Evolutionary conservation across 2,113 vertebrate genomes (phyloP).

Genomic region (Corydoras sp.): DNA sequence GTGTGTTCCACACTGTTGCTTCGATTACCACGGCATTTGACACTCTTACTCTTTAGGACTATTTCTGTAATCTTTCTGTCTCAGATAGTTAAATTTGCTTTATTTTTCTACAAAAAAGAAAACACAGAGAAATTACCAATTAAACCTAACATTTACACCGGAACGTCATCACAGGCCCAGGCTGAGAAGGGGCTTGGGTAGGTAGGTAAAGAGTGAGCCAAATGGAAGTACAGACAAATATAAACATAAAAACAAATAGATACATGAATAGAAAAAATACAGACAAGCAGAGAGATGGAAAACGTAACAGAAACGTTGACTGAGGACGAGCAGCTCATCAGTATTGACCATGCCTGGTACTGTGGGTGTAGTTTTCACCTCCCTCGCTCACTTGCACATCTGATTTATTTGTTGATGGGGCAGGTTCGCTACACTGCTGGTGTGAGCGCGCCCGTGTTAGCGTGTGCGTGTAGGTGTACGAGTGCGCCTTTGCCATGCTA

Average conservation of each 20-base stretch:
- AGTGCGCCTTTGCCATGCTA: conserved; percentile 89
- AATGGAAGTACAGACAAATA: neutral
- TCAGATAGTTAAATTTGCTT: too few relatives aligned
- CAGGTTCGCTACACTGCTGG: conserved; percentile 49
- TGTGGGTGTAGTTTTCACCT: conserved; percentile 65
- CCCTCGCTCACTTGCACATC: conserved; percentile 73
- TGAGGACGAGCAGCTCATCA: conserved; percentile 25
- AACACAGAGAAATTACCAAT: too few relatives aligned
- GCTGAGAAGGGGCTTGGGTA: too few relatives aligned
- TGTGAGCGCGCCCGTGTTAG: conserved; percentile 64
- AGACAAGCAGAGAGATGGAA: too few relatives aligned
- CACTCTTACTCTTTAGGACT: too few relatives aligned
- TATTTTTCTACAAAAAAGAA: too few relatives aligned
- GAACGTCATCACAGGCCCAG: too few relatives aligned
- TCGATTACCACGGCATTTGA: too few relatives aligned
- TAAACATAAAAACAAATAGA: neutral
- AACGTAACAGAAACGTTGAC: neutral
- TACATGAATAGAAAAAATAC: conserved; percentile 16
- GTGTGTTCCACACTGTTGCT: too few relatives aligned
- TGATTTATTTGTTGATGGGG: conserved; percentile 87
- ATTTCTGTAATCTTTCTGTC: too few relatives aligned
- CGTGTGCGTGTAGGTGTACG: conserved; percentile 48
- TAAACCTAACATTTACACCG: too few relatives aligned
- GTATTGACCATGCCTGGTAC: conserved; percentile 32
- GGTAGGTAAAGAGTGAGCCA: neutral